Evolutionary conservation across 1,140 invertebrate species (phyloP).

Genomic region (Drepana arcuata): DNA sequence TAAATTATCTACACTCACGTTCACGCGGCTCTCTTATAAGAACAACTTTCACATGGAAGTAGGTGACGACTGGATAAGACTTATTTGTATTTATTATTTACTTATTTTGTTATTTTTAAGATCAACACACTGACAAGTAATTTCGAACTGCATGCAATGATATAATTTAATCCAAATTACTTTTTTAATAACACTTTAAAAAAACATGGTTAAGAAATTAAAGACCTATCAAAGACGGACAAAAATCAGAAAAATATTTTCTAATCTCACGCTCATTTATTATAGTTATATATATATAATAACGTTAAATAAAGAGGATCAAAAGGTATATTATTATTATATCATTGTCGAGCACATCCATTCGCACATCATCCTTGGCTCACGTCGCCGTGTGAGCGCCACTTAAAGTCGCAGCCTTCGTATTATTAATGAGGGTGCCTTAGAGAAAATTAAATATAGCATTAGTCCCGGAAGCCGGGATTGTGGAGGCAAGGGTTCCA

Average conservation of each 20-base stretch:
- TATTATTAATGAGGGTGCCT: slow-evolving; percentile 70
- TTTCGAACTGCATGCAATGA: too few relatives aligned
- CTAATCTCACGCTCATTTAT: slow-evolving; percentile 4
- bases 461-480: slow-evolving; percentile 66
- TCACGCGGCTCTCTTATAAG: slow-evolving; percentile 25
- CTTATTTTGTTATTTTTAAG: too few relatives aligned
- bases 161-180: too few relatives aligned
- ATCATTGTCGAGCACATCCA: too few relatives aligned
- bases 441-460: slow-evolving; percentile 72
- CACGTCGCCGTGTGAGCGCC: slow-evolving; percentile 56
- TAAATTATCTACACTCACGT: slow-evolving; percentile 66
- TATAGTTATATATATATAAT: too few relatives aligned
- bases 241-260: too few relatives aligned
- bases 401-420: slow-evolving; percentile 68
- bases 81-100: background rate
- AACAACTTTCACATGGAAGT: slow-evolving; percentile 26
- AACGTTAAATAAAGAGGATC: too few relatives aligned
- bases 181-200: too few relatives aligned
- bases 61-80: background rate
- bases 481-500: slow-evolving; percentile 40
- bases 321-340: too few relatives aligned
- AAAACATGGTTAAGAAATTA: too few relatives aligned
- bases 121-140: too few relatives aligned
- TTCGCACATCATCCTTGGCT: slow-evolving; percentile 39
- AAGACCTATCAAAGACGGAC: too few relatives aligned